Conservation (phyloP, 2,797 vertebrate species). For the Nothura maculosa region DNA sequence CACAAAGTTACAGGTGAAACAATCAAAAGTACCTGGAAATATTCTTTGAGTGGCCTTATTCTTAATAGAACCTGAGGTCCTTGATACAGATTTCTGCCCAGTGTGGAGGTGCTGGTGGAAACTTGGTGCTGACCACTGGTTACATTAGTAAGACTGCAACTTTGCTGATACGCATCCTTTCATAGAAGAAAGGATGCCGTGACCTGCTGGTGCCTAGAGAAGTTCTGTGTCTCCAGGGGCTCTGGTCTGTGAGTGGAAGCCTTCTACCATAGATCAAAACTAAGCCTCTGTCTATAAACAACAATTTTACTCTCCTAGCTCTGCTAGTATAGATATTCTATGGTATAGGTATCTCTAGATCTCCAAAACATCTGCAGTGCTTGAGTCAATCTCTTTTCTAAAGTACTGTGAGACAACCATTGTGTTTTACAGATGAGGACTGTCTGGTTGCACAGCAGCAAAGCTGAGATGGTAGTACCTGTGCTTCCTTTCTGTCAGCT, state of each 20-base stretch:
- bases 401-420: not conserved
- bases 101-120: not conserved
- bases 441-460: not conserved
- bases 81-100: not conserved
- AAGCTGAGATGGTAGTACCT: not conserved
- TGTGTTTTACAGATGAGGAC: not conserved
- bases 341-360: not conserved
- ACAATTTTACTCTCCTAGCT: not conserved
- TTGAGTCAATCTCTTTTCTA: not conserved
- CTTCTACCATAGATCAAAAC: not conserved
- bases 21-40: not conserved
- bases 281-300: not conserved
- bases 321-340: not conserved
- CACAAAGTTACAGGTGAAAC: not conserved
- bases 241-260: not conserved
- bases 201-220: not conserved
- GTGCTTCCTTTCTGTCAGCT: not conserved
- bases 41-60: not conserved
- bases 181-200: not conserved
- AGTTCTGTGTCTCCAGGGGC: not conserved
- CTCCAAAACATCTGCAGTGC: not conserved
- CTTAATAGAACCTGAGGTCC: not conserved
- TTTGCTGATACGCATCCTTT: not conserved
- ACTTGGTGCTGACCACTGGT: not conserved
- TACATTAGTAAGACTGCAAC: not conserved